Conservation (phyloP, 2,797 vertebrate genomes). For the Aphelocoma californica region DNA sequence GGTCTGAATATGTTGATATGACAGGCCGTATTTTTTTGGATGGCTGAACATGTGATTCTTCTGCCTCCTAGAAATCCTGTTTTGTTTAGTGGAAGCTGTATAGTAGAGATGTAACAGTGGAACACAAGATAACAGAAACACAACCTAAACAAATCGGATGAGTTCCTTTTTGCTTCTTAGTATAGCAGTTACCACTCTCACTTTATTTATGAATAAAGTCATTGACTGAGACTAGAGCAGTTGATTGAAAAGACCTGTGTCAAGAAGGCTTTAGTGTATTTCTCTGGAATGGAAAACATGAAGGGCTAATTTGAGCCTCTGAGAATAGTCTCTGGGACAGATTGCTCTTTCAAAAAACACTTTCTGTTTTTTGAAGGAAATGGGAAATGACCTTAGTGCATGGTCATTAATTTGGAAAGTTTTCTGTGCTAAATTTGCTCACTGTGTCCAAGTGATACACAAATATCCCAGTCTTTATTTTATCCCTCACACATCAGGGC, state of each 20-base stretch:
- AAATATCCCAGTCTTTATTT: not conserved
- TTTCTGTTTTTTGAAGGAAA: conserved; percentile 42
- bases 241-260: not conserved
- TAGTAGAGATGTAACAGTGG: not conserved
- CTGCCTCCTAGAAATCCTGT: not conserved
- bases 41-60: not conserved
- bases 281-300: conserved; percentile 11
- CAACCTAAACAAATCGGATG: not conserved
- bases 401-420: conserved; percentile 40
- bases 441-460: not conserved
- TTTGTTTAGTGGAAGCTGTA: not conserved
- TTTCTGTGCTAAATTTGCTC: not conserved
- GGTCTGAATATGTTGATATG: not conserved
- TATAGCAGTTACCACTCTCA: not conserved
- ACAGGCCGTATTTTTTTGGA: not conserved
- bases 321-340: conserved; percentile 17
- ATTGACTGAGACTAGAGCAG: not conserved
- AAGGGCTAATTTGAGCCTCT: conserved; percentile 1
- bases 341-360: not conserved
- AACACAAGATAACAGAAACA: not conserved
- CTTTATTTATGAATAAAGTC: conserved; percentile 12
- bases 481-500: not conserved
- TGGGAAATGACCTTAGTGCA: conserved; percentile 18
- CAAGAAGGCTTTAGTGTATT: not conserved
- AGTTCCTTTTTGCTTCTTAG: not conserved